phyloP scores from a whole-genome alignment of 2,797 vertebrate species.

The Spinibarbus caldwelli region DNA sequence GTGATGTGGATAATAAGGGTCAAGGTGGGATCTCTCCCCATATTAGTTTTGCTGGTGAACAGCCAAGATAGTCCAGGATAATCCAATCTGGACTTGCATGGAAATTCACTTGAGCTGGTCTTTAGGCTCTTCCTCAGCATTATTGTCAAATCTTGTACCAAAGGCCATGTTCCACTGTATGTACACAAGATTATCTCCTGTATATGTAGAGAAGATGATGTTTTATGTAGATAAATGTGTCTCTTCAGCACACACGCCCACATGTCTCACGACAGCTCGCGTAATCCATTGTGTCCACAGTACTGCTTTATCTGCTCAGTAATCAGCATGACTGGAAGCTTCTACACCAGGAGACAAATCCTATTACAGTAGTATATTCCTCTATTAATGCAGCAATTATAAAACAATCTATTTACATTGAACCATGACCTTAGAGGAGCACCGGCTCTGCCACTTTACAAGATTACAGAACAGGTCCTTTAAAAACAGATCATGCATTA shows the following conservation, averaged over 20 bases:
- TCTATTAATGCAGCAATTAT: constrained; percentile 37
- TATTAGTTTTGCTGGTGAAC: no score
- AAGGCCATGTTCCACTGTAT: no score
- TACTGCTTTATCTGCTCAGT: constrained; percentile 31
- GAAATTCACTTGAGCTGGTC: neutral
- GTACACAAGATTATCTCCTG: no score
- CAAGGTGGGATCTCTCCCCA: no score
- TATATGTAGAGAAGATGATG: no score
- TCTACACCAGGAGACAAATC: constrained; percentile 44
- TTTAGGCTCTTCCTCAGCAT: neutral
- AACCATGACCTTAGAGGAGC: constrained; percentile 42
- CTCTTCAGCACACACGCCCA: constrained; percentile 6
- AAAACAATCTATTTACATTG: constrained; percentile 48
- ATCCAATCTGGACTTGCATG: neutral
- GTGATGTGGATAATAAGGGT: neutral
- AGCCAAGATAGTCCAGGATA: no score
- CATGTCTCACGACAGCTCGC: constrained; percentile 2
- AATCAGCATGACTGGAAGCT: constrained; percentile 47
- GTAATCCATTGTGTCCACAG: constrained; percentile 37
- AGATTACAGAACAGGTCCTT: constrained; percentile 22
- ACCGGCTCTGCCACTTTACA: constrained; percentile 24
- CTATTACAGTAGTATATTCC: constrained; percentile 48
- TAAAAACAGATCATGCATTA: constrained; percentile 17
- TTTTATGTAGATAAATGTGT: constrained; percentile 15
- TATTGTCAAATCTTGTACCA: constrained; percentile 26